A percentile compares a stretch with the other conserved stretches of the same genome.
phyloP scores from a whole-genome alignment of 2,888 invertebrate genomes.

The Scaptomyza parva region DNA sequence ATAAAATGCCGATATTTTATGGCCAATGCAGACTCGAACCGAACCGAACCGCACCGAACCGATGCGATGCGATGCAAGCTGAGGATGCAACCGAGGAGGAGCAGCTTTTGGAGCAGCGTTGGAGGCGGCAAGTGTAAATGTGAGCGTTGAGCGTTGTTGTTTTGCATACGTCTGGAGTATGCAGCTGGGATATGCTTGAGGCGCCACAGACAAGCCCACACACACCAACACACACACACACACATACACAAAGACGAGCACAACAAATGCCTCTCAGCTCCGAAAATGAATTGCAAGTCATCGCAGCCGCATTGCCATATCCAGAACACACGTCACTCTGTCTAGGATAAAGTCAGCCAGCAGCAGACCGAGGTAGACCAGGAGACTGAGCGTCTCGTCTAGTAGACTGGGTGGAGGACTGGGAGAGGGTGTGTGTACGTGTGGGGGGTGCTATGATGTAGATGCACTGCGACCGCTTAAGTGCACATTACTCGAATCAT shows the following conservation, averaged over 20 bases:
- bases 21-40: slow-evolving; percentile 46
- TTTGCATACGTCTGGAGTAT: slow-evolving; percentile 57
- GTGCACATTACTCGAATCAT: slow-evolving; percentile 79
- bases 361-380: slow-evolving; percentile 10
- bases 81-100: slow-evolving; percentile 20
- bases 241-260: not conserved
- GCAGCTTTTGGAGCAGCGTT: slow-evolving; percentile 47
- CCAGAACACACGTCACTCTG: slow-evolving; percentile 81
- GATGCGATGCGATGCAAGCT: not conserved
- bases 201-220: slow-evolving; percentile 63
- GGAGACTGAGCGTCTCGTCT: slow-evolving; percentile 31
- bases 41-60: no score
- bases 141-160: slow-evolving; percentile 45
- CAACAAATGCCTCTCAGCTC: slow-evolving; percentile 30
- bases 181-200: slow-evolving; percentile 23
- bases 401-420: slow-evolving; percentile 4
- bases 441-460: slow-evolving; percentile 20
- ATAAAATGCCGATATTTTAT: slow-evolving; percentile 82
- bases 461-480: slow-evolving; percentile 73
- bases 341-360: slow-evolving; percentile 72
- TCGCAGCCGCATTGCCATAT: slow-evolving; percentile 64
- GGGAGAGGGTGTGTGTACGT: not conserved
- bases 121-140: slow-evolving; percentile 75
- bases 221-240: slow-evolving; percentile 20
- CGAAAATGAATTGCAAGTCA: slow-evolving; percentile 81